A percentile compares a stretch with the other conserved stretches of the same genome.
Evolutionary conservation across 2,797 vertebrate genomes (phyloP).

Genomic region (Anguilla anguilla): DNA sequence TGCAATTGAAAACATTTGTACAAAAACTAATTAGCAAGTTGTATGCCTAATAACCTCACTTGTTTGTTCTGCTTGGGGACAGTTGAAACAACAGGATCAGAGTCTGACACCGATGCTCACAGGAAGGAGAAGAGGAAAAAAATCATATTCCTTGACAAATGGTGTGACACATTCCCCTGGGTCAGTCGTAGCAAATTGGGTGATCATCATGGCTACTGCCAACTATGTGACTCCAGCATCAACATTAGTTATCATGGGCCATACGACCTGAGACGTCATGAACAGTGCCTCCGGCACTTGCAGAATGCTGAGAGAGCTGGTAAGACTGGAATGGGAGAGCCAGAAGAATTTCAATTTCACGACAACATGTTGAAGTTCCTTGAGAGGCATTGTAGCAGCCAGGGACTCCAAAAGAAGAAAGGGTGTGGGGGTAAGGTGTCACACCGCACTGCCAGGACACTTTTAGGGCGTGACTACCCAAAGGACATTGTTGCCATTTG

Average conservation of each 20-base stretch:
- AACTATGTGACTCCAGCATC: conserved; percentile 58
- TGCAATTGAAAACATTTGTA: not conserved
- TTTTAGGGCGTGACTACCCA: conserved; percentile 64
- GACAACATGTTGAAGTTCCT: conserved; percentile 63
- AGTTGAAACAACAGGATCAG: conserved; percentile 41
- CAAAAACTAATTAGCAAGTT: not conserved
- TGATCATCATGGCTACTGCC: conserved; percentile 63
- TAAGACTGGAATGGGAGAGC: not conserved
- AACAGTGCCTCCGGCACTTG: conserved; percentile 56
- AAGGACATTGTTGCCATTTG: conserved; percentile 60
- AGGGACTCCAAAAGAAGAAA: not conserved
- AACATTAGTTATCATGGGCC: conserved; percentile 49
- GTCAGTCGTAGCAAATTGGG: conserved; percentile 59
- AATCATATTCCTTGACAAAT: conserved; percentile 53
- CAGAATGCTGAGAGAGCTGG: conserved; percentile 17
- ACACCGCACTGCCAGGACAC: conserved; percentile 48
- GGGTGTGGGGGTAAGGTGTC: conserved; percentile 36
- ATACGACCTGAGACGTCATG: conserved; percentile 60
- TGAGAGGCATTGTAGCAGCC: conserved; percentile 51
- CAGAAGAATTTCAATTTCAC: conserved; percentile 46
- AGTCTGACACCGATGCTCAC: conserved; percentile 31
- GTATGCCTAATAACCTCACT: not conserved
- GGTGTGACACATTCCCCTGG: conserved; percentile 65
- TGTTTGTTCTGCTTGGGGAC: conserved; percentile 15
- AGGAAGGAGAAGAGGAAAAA: not conserved